A percentile compares a stretch with the other conserved stretches of the same genome.
These are phyloP conservation scores for Pica pica DNA, from an alignment of 2,113 vertebrate species.

Conservation along the genomic window DNA sequence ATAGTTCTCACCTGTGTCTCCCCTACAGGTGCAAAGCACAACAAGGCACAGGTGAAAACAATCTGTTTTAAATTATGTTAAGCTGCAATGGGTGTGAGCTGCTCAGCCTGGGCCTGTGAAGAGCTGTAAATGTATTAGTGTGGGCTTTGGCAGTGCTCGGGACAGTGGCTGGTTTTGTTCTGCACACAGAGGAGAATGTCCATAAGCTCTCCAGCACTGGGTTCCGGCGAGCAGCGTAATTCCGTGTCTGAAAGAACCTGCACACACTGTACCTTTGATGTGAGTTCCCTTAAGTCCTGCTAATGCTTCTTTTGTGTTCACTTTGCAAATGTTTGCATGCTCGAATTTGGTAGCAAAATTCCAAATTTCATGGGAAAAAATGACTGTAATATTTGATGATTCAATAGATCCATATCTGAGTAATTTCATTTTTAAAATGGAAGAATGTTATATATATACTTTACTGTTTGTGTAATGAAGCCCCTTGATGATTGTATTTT, in stretches of 20 bases:
- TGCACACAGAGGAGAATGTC: rapidly evolving
- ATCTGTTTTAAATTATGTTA: not conserved
- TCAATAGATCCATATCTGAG: not conserved
- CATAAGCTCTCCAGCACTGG: rapidly evolving
- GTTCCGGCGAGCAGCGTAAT: not conserved
- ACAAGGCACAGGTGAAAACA: not conserved
- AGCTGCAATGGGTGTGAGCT: rapidly evolving
- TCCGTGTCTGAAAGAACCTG: rapidly evolving
- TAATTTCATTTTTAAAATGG: not conserved
- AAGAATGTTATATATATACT: not conserved
- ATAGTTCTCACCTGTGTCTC: not conserved
- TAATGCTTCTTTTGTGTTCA: not conserved
- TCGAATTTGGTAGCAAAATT: not conserved
- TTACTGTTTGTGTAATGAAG: not conserved
- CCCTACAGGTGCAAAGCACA: not conserved
- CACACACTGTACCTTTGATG: not conserved
- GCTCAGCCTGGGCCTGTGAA: no score
- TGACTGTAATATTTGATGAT: not conserved
- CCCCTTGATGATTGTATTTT: not conserved
- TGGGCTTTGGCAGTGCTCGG: rapidly evolving
- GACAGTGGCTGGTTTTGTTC: not conserved
- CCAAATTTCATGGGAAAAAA: not conserved
- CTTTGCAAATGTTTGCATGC: not conserved
- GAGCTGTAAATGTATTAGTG: rapidly evolving
- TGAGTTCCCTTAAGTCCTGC: not conserved